These are phyloP conservation scores for Pelmatolapia mariae DNA, from an alignment of 2,113 vertebrate species.

Conservation along the genomic window DNA sequence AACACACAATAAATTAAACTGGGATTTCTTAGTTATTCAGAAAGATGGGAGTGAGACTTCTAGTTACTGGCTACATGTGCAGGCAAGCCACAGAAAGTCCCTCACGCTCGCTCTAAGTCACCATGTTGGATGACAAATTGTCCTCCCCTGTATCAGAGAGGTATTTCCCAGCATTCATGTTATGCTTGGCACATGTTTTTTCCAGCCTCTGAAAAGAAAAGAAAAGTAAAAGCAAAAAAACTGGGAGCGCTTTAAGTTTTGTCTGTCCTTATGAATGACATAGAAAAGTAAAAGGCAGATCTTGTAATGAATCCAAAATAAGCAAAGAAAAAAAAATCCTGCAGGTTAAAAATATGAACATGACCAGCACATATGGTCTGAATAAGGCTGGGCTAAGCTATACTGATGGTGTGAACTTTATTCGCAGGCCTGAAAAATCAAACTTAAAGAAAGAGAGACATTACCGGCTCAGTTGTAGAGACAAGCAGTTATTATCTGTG, in stretches of 20 bases:
- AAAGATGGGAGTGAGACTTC: constrained; percentile 14
- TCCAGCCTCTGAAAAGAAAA: background rate
- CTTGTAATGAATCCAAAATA: background rate
- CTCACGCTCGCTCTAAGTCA: constrained; percentile 5
- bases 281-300: background rate
- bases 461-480: background rate
- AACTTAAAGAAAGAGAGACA: background rate
- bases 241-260: background rate
- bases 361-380: background rate
- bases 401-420: background rate
- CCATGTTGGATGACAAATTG: background rate
- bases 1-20: background rate
- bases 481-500: background rate
- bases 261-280: background rate
- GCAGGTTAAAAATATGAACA: constrained; percentile 9
- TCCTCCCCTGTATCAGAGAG: background rate
- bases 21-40: background rate
- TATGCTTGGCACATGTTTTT: constrained; percentile 37
- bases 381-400: background rate
- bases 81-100: constrained; percentile 32
- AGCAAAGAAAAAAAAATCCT: background rate
- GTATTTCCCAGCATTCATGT: constrained; percentile 38
- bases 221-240: constrained; percentile 1
- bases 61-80: constrained; percentile 1
- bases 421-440: background rate